phyloP scores from a whole-genome alignment of 2,797 vertebrate species.

The Brachymystax lenok region DNA sequence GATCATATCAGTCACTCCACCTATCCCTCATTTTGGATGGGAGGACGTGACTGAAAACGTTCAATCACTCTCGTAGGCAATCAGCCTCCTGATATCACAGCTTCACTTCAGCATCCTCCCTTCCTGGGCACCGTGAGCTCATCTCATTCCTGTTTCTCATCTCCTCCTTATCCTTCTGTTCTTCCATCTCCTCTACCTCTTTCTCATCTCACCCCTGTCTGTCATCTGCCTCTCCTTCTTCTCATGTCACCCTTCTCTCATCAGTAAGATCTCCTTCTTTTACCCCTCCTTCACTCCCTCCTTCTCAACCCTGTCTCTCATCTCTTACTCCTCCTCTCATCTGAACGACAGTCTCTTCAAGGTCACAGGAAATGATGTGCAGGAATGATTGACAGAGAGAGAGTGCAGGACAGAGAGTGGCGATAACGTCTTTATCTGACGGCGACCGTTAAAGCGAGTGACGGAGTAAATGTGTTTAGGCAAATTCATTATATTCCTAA shows the following conservation, averaged over 20 bases:
- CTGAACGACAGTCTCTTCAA: constrained; percentile 31
- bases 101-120: constrained; percentile 25
- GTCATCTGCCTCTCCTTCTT: neutral
- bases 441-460: neutral
- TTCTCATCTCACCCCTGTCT: too few relatives aligned
- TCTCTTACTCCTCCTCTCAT: neutral
- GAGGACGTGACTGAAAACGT: too few relatives aligned
- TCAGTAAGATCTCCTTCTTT: neutral
- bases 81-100: constrained; percentile 44
- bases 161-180: too few relatives aligned
- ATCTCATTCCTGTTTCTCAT: too few relatives aligned
- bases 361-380: constrained; percentile 42
- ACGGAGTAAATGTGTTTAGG: constrained; percentile 18
- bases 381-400: constrained; percentile 60
- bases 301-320: neutral
- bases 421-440: constrained; percentile 10
- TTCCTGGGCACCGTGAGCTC: too few relatives aligned
- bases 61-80: too few relatives aligned
- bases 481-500: constrained; percentile 34
- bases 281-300: constrained; percentile 19
- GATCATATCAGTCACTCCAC: neutral
- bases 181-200: too few relatives aligned
- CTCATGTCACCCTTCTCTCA: neutral
- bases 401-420: constrained; percentile 3
- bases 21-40: neutral